phyloP scores from a whole-genome alignment of 2,888 invertebrate genomes.

The Ormyrus pomaceus region DNA sequence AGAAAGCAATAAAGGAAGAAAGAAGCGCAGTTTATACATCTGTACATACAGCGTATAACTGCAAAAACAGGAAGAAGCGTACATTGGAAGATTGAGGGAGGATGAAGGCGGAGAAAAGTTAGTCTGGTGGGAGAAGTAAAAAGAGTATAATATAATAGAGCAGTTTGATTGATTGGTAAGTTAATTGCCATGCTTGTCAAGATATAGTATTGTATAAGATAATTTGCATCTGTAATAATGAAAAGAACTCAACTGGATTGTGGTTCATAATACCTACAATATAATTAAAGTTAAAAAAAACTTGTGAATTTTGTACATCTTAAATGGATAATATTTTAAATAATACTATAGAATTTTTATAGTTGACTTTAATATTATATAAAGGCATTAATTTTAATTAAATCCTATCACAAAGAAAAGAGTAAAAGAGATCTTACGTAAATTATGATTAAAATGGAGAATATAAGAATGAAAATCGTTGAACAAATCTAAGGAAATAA shows the following conservation, averaged over 20 bases:
- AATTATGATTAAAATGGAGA: constrained; percentile 28
- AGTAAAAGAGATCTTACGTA: neutral
- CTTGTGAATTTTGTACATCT: no score
- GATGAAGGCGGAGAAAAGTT: constrained; percentile 24
- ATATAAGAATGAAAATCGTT: neutral
- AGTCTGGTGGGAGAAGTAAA: constrained; percentile 8
- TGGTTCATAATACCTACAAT: no score
- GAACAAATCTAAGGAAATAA: constrained; percentile 28
- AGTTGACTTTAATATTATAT: no score
- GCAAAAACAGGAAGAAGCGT: constrained; percentile 44
- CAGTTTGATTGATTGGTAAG: constrained; percentile 53
- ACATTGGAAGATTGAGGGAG: constrained; percentile 44
- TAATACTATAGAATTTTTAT: no score
- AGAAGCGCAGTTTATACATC: no score
- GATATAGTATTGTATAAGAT: neutral
- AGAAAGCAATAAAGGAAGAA: neutral
- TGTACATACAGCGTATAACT: neutral
- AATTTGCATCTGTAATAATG: constrained; percentile 36
- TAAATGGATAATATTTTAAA: no score
- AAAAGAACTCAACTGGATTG: neutral
- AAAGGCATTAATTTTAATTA: no score
- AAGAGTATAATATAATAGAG: constrained; percentile 34
- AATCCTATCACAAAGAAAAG: no score
- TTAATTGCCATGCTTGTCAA: constrained; percentile 23
- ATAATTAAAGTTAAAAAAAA: no score